A percentile compares a stretch with the other conserved stretches of the same genome.
Evolutionary conservation across 2,797 vertebrate species (phyloP).

Genomic region (Pempheris klunzingeri): DNA sequence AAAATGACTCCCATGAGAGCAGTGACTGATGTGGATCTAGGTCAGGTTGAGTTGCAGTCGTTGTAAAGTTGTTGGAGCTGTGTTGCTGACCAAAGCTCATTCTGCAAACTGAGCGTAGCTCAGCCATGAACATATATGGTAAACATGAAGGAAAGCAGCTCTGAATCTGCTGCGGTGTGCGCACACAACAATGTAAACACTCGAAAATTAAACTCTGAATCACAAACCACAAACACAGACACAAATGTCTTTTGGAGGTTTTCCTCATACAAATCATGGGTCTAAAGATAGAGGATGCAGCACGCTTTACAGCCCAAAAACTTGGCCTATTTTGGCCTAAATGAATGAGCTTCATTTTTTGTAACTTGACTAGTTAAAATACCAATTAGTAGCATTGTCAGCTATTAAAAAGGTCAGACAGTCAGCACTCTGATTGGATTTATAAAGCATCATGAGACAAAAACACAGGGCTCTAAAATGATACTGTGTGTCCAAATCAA

Average conservation of each 20-base stretch:
- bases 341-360: neutral
- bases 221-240: neutral
- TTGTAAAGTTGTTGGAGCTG: conserved; percentile 25
- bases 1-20: conserved; percentile 41
- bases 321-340: neutral
- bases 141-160: neutral
- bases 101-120: neutral
- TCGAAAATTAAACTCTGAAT: conserved; percentile 10
- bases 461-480: neutral
- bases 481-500: neutral
- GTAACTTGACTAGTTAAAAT: neutral
- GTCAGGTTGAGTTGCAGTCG: conserved; percentile 57
- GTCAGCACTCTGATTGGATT: neutral
- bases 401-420: neutral
- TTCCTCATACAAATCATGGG: neutral
- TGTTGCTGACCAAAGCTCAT: neutral
- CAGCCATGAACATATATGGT: conserved; percentile 19
- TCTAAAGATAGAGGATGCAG: neutral
- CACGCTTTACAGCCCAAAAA: neutral
- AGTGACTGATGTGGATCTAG: conserved; percentile 53
- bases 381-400: neutral
- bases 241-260: neutral
- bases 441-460: neutral
- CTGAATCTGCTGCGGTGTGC: conserved; percentile 8
- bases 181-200: conserved; percentile 15